A percentile compares a stretch with the other conserved stretches of the same genome.
Conservation (phyloP, 2,797 vertebrate genomes). For the Neopelma chrysocephalum region DNA sequence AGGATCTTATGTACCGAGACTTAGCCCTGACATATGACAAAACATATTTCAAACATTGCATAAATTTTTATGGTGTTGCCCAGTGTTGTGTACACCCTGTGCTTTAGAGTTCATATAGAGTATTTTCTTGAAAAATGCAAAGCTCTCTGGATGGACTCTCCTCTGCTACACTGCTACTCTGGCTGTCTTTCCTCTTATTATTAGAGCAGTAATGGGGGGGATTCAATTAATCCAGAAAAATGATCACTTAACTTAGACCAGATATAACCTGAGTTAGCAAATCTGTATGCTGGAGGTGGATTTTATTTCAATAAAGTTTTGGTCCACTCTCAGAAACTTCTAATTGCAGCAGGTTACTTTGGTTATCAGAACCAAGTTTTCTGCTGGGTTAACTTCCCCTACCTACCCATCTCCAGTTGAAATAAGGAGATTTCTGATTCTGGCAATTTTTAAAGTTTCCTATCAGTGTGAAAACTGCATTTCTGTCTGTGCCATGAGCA, state of each 20-base stretch:
- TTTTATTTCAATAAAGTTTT: neutral
- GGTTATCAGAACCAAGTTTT: neutral
- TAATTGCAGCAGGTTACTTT: neutral
- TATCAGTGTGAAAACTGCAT: neutral
- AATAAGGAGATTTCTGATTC: neutral
- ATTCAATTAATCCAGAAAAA: neutral
- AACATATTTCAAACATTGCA: neutral
- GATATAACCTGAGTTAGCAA: neutral
- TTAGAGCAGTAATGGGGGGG: neutral
- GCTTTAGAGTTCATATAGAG: neutral
- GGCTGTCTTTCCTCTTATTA: neutral
- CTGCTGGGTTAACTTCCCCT: neutral
- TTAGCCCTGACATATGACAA: neutral
- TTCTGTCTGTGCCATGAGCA: neutral
- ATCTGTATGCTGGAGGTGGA: neutral
- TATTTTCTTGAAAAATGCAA: neutral
- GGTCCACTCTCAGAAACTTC: neutral
- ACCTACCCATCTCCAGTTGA: neutral
- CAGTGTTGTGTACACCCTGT: neutral
- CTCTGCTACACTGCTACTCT: neutral
- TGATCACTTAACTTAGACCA: neutral
- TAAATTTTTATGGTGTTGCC: neutral
- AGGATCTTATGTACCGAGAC: neutral
- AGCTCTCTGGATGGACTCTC: neutral
- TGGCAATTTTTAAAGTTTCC: neutral